These are phyloP conservation scores for Synanthedon formicaeformis DNA, from an alignment of 2,888 invertebrate species.

Conservation along the genomic window DNA sequence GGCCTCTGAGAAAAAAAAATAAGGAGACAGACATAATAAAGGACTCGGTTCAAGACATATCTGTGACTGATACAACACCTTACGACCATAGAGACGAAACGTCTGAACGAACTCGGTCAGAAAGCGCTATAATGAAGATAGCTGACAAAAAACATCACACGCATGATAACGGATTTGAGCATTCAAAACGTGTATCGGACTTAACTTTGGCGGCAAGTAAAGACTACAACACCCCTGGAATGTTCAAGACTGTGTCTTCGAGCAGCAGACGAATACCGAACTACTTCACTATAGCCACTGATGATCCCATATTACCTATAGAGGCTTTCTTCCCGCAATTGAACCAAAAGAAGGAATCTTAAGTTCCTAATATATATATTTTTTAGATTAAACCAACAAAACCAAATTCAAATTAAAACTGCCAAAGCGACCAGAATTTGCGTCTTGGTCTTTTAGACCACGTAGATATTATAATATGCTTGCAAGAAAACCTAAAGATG, in stretches of 20 bases:
- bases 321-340: slow-evolving; percentile 84
- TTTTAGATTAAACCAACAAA: slow-evolving; percentile 24
- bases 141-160: slow-evolving; percentile 61
- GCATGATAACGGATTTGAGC: slow-evolving; percentile 56
- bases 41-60: slow-evolving; percentile 51
- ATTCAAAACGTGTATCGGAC: slow-evolving; percentile 78
- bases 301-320: slow-evolving; percentile 83
- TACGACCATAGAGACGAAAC: slow-evolving; percentile 43
- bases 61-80: slow-evolving; percentile 41
- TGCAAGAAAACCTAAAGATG: too few species aligned
- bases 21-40: slow-evolving; percentile 46
- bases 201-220: slow-evolving; percentile 80
- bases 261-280: slow-evolving; percentile 74
- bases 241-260: slow-evolving; percentile 76
- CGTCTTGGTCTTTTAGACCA: slow-evolving; percentile 10
- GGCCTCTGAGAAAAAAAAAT: slow-evolving; percentile 47
- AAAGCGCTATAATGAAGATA: slow-evolving; percentile 71
- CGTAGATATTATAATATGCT: slow-evolving; percentile 6
- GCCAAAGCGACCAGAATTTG: slow-evolving; percentile 37
- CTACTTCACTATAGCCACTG: slow-evolving; percentile 81
- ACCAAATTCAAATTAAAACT: slow-evolving; percentile 52
- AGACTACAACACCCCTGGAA: slow-evolving; percentile 77
- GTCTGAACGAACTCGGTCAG: slow-evolving; percentile 59
- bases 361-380: slow-evolving; percentile 28
- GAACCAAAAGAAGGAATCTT: slow-evolving; percentile 71